phyloP scores from a whole-genome alignment of 1,140 invertebrate genomes.

The Antheraea pernyi region DNA sequence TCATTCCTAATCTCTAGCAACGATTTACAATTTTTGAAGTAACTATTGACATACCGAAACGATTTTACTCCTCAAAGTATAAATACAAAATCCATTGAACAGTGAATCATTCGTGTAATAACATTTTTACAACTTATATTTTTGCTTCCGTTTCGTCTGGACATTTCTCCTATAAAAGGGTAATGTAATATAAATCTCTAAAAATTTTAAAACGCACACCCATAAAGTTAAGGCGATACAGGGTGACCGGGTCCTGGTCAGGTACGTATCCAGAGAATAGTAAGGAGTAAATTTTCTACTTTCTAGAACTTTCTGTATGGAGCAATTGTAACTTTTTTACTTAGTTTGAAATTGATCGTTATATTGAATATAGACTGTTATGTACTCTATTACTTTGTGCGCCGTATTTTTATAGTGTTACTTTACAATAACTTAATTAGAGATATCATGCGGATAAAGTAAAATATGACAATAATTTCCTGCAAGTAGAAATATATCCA shows the following conservation, averaged over 20 bases:
- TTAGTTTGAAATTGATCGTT: no score
- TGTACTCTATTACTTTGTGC: no score
- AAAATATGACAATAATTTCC: no score
- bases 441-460: no score
- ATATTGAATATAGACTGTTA: no score
- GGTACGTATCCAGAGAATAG: not conserved
- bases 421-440: no score
- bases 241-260: constrained; percentile 20
- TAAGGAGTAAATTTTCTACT: not conserved
- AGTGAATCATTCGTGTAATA: constrained; percentile 4
- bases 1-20: no score
- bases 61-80: not conserved
- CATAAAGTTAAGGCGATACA: constrained; percentile 65
- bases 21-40: no score
- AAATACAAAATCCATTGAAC: not conserved
- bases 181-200: constrained; percentile 50
- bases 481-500: no score
- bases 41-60: not conserved
- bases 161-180: constrained; percentile 27
- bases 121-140: constrained; percentile 16
- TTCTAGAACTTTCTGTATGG: not conserved
- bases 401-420: no score
- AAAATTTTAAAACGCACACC: constrained; percentile 51
- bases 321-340: not conserved
- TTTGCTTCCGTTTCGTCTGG: constrained; percentile 16